phyloP scores from a whole-genome alignment of 2,888 invertebrate genomes.

The Caenorhabditis virilis region DNA sequence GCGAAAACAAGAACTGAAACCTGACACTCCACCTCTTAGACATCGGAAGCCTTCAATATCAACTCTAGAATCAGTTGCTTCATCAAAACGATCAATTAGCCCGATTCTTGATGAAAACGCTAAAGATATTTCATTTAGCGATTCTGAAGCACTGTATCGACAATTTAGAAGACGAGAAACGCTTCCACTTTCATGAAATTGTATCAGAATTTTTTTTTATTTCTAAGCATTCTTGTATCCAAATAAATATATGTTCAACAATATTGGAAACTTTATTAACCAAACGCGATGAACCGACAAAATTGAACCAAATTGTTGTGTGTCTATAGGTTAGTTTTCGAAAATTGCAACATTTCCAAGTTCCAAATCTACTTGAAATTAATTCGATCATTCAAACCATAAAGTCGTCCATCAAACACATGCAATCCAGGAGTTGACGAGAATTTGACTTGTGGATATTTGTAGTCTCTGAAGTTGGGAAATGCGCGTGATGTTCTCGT shows the following conservation, averaged over 20 bases:
- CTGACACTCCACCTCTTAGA: slow-evolving; percentile 2
- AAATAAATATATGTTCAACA: too few relatives aligned
- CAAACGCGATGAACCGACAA: too few relatives aligned
- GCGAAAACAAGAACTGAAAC: background rate
- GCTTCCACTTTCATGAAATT: slow-evolving; percentile 24
- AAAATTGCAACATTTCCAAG: background rate
- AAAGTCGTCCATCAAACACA: slow-evolving; percentile 42
- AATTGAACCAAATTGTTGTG: too few relatives aligned
- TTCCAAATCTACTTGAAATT: background rate
- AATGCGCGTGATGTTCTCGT: too few relatives aligned
- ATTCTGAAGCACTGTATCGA: background rate
- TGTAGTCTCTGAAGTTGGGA: slow-evolving; percentile 37
- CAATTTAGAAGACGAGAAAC: slow-evolving; percentile 15
- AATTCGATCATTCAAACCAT: slow-evolving; percentile 2
- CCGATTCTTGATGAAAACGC: background rate
- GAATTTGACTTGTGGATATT: slow-evolving; percentile 25
- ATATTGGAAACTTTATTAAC: too few relatives aligned
- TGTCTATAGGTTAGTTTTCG: too few relatives aligned
- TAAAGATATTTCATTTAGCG: slow-evolving; percentile 13
- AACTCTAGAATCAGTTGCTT: background rate
- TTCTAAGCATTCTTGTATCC: too few relatives aligned
- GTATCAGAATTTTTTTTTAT: too few relatives aligned
- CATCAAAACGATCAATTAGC: slow-evolving; percentile 3
- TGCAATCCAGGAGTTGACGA: slow-evolving; percentile 31
- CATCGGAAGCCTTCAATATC: background rate